Evolutionary conservation across 1,140 invertebrate species (phyloP).

Genomic region (Penaeus chinensis): DNA sequence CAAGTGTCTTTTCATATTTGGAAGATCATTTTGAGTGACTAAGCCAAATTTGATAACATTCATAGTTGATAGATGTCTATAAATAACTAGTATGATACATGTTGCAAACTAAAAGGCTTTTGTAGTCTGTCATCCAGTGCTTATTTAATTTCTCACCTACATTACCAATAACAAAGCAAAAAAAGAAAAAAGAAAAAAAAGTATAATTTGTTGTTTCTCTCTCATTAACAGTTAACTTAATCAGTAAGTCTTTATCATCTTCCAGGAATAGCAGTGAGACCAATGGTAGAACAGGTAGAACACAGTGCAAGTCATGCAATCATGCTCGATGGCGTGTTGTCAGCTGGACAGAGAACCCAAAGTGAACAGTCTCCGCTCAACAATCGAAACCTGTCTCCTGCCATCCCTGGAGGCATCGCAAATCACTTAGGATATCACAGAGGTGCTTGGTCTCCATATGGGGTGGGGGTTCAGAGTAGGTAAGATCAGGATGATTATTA

Average conservation of each 20-base stretch:
- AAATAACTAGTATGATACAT: too few relatives aligned
- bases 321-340: slow-evolving; percentile 34
- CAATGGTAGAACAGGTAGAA: slow-evolving; percentile 3
- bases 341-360: not conserved
- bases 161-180: too few relatives aligned
- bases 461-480: slow-evolving; percentile 33
- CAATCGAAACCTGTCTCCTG: slow-evolving; percentile 12
- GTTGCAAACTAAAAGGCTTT: too few relatives aligned
- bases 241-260: not conserved
- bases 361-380: slow-evolving; percentile 34
- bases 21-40: too few relatives aligned
- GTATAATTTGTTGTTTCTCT: not conserved
- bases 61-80: too few relatives aligned
- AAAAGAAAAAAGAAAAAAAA: too few relatives aligned
- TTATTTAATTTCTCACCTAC: too few relatives aligned
- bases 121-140: too few relatives aligned
- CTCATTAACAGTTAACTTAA: not conserved
- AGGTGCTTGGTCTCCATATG: slow-evolving; percentile 43
- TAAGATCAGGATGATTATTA: not conserved
- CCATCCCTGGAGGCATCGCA: slow-evolving; percentile 33
- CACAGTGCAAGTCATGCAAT: not conserved
- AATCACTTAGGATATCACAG: slow-evolving; percentile 38
- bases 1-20: too few relatives aligned
- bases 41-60: too few relatives aligned
- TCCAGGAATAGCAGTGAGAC: slow-evolving; percentile 7